Conservation (phyloP, 2,113 vertebrate species). For the Hydropotes inermis region DNA sequence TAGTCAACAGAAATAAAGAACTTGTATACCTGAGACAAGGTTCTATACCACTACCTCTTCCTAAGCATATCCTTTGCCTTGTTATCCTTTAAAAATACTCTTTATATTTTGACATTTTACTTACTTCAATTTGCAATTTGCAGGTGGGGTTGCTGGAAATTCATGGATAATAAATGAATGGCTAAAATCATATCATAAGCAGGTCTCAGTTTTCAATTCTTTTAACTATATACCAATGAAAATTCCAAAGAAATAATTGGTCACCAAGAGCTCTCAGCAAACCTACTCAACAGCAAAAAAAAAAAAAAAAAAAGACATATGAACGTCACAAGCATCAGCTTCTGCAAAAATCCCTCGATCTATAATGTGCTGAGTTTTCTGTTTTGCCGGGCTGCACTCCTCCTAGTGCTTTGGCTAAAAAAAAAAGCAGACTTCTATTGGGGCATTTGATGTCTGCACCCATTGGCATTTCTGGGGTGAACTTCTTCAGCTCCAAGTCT, state of each 20-base stretch:
- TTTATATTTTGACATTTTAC: neutral
- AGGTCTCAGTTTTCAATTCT: neutral
- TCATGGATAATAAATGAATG: neutral
- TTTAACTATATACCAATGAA: neutral
- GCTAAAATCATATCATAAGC: neutral
- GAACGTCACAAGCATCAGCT: neutral
- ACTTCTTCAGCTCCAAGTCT: neutral
- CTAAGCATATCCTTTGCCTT: neutral
- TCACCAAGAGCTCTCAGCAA: neutral
- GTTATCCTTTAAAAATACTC: neutral
- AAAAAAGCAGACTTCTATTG: neutral
- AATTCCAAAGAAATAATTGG: neutral
- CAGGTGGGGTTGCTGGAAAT: neutral
- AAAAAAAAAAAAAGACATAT: neutral
- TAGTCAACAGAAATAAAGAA: neutral
- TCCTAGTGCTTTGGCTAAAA: neutral
- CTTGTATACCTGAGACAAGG: neutral
- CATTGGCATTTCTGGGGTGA: neutral
- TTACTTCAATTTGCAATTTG: neutral
- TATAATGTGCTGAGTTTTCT: neutral
- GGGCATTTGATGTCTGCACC: neutral
- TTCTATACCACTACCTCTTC: neutral
- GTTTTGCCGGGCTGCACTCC: neutral
- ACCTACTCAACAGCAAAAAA: neutral
- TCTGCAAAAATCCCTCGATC: neutral